Conservation (phyloP, 2,888 invertebrate species). For the Auanema sp. region DNA sequence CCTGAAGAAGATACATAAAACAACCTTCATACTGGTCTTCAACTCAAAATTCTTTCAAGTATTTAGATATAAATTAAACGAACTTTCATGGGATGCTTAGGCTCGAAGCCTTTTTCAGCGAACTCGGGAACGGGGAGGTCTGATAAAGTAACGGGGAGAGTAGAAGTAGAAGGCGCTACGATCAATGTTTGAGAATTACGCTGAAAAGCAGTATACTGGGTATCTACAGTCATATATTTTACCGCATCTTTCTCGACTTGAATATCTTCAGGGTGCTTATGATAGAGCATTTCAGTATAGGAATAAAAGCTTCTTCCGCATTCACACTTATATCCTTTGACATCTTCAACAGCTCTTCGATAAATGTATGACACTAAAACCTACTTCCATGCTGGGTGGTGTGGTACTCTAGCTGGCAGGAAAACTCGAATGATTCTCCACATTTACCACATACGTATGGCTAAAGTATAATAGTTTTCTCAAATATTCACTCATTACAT, state of each 20-base stretch:
- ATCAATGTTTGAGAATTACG: conserved; percentile 18
- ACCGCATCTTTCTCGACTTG: conserved; percentile 21
- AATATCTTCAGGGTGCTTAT: conserved; percentile 58
- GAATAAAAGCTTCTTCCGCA: conserved; percentile 62
- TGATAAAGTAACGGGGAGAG: conserved; percentile 23
- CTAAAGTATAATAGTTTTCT: conserved; percentile 37
- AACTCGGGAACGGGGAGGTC: conserved; percentile 60
- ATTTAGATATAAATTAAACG: too few species aligned
- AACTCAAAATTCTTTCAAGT: not conserved
- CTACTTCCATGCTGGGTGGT: conserved; percentile 50
- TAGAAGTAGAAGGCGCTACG: conserved; percentile 22
- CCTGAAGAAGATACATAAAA: conserved; percentile 25
- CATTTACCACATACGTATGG: conserved; percentile 61
- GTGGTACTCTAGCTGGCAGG: conserved; percentile 62
- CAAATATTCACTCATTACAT: conserved; percentile 5
- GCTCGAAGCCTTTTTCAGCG: conserved; percentile 57
- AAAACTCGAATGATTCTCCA: conserved; percentile 60
- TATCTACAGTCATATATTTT: not conserved
- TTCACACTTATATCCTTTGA: conserved; percentile 62
- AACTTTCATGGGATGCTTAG: conserved; percentile 53
- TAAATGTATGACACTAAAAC: too few species aligned
- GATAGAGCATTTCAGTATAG: conserved; percentile 63
- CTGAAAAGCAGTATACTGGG: conserved; percentile 5
- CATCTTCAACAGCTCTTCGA: conserved; percentile 28
- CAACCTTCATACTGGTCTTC: not conserved